Conservation (phyloP, 2,113 vertebrate species). For the Strigops habroptila region DNA sequence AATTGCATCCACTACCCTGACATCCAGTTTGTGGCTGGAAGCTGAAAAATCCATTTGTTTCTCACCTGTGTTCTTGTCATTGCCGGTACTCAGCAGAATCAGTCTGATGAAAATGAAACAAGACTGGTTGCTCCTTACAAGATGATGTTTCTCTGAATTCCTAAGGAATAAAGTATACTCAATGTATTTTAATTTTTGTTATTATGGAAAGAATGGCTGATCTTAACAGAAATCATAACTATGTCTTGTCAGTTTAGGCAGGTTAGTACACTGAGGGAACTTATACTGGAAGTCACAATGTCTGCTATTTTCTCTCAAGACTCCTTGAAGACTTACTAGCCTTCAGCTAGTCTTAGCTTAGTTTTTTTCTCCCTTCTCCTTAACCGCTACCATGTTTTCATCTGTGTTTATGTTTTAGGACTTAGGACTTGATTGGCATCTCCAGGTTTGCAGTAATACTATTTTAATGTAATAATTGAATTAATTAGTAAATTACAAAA, state of each 20-base stretch:
- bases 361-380: background rate
- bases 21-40: background rate
- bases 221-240: background rate
- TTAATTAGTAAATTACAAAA: background rate
- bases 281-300: background rate
- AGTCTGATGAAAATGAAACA: background rate
- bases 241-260: background rate
- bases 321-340: background rate
- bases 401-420: background rate
- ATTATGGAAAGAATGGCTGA: background rate
- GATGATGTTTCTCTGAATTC: background rate
- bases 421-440: background rate
- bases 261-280: background rate
- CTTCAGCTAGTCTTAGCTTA: background rate
- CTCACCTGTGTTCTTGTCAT: background rate
- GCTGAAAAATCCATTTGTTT: background rate
- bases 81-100: background rate
- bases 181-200: background rate
- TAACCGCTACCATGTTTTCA: background rate
- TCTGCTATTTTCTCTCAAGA: background rate
- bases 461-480: background rate
- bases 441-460: background rate
- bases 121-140: background rate
- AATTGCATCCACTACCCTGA: background rate
- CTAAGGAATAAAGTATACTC: background rate